Percentiles rank a stretch among this genome's conserved stretches.
Conservation (phyloP, 2,797 vertebrate species). For the Knipowitschia caucasica region DNA sequence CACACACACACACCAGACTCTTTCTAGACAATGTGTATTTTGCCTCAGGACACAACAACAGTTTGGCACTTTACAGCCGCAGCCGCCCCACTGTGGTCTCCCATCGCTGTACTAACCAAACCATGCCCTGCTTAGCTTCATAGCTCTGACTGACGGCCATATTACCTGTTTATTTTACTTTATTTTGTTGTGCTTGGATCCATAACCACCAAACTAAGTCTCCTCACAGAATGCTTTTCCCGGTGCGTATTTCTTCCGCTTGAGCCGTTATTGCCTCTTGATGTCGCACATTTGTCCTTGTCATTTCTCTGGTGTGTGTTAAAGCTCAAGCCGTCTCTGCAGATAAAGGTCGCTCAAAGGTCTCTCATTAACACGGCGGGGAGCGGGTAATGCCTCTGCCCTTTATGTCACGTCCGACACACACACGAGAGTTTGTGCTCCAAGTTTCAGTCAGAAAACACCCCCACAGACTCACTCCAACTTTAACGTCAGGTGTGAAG, state of each 20-base stretch:
- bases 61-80: too few species aligned
- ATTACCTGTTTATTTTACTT: too few species aligned
- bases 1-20: too few species aligned
- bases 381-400: background rate
- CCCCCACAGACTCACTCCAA: background rate
- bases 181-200: too few species aligned
- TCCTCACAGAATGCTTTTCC: background rate
- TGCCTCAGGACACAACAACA: too few species aligned
- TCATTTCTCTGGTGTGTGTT: background rate
- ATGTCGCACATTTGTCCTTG: background rate
- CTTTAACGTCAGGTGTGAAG: background rate
- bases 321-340: background rate
- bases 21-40: too few species aligned
- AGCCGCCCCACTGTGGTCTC: too few species aligned
- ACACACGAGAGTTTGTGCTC: background rate
- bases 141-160: too few species aligned
- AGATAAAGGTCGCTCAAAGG: conserved; percentile 3
- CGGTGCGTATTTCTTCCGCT: too few species aligned
- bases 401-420: conserved; percentile 5
- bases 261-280: background rate
- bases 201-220: background rate
- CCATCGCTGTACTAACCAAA: too few species aligned
- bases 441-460: background rate
- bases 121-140: too few species aligned
- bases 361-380: conserved; percentile 3